A percentile compares a stretch with the other conserved stretches of the same genome.
Conservation (phyloP, 2,113 vertebrate species). For the Tricholaema leucomelas region DNA sequence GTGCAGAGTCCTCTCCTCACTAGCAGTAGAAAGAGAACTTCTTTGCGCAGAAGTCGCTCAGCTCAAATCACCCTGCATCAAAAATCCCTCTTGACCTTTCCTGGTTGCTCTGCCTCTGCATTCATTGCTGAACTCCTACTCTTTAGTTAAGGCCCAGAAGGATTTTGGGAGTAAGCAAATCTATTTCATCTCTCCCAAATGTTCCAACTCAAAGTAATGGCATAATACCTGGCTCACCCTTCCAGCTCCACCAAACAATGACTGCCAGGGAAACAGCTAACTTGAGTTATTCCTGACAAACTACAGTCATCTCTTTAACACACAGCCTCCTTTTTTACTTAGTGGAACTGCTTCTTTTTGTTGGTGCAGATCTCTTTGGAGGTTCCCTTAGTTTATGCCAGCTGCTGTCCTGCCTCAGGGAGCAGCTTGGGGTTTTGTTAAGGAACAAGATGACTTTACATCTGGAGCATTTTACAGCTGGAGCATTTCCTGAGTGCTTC, state of each 20-base stretch:
- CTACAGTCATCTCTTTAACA: background rate
- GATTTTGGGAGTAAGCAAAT: constrained; percentile 32
- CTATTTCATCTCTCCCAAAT: constrained; percentile 17
- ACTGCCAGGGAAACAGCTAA: constrained; percentile 29
- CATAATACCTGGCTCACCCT: constrained; percentile 45
- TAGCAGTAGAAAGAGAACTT: background rate
- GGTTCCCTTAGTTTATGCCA: background rate
- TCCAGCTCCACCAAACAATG: constrained; percentile 33
- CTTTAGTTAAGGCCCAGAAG: background rate
- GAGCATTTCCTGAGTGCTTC: background rate
- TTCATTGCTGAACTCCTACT: background rate
- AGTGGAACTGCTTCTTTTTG: background rate
- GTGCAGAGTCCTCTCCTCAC: background rate
- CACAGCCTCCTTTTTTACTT: background rate
- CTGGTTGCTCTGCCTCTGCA: background rate
- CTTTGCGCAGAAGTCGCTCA: background rate
- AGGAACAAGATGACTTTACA: background rate
- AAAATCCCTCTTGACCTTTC: background rate
- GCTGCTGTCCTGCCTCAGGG: background rate
- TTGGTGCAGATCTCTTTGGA: background rate
- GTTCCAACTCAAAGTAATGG: constrained; percentile 22
- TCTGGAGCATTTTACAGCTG: background rate
- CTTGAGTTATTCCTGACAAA: constrained; percentile 22
- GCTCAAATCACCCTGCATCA: background rate
- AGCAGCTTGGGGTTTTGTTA: background rate